A percentile compares a stretch with the other conserved stretches of the same genome.
These are phyloP conservation scores for Cyclura pinguis DNA, from an alignment of 2,797 vertebrate species.

Conservation along the genomic window DNA sequence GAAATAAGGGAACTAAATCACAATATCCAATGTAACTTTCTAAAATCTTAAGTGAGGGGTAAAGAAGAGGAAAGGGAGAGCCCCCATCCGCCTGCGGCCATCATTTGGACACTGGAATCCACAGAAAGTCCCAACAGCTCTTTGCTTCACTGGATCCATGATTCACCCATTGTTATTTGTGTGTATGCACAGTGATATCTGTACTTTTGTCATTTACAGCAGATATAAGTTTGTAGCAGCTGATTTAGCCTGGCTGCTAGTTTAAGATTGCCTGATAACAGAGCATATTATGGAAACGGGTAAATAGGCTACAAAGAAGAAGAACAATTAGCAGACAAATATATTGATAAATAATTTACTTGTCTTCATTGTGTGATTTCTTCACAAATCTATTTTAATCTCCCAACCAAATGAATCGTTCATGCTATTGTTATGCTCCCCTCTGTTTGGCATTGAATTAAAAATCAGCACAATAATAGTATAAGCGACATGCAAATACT, in stretches of 20 bases:
- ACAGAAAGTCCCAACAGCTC: neutral
- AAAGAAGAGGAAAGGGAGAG: neutral
- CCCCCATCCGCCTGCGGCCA: too few relatives aligned
- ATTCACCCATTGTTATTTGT: constrained; percentile 27
- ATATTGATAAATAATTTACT: constrained; percentile 76
- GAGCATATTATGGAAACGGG: constrained; percentile 55
- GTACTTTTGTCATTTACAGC: constrained; percentile 48
- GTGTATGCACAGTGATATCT: constrained; percentile 1
- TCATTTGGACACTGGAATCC: neutral
- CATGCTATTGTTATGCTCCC: constrained; percentile 77
- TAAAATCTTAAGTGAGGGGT: too few relatives aligned
- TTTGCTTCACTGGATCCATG: neutral
- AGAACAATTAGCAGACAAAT: constrained; percentile 66
- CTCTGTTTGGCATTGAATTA: constrained; percentile 83
- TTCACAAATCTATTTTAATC: constrained; percentile 75
- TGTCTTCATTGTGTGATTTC: constrained; percentile 72
- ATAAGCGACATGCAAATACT: constrained; percentile 79
- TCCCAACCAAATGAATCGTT: constrained; percentile 77
- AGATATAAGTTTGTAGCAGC: constrained; percentile 51
- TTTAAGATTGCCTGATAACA: constrained; percentile 55
- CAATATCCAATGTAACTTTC: neutral
- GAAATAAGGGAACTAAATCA: neutral
- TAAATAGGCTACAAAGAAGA: constrained; percentile 74
- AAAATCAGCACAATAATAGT: constrained; percentile 82
- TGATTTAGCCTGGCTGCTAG: constrained; percentile 52